These are phyloP conservation scores for Drosophila flavopinicola DNA, from an alignment of 2,888 invertebrate species.

Conservation along the genomic window DNA sequence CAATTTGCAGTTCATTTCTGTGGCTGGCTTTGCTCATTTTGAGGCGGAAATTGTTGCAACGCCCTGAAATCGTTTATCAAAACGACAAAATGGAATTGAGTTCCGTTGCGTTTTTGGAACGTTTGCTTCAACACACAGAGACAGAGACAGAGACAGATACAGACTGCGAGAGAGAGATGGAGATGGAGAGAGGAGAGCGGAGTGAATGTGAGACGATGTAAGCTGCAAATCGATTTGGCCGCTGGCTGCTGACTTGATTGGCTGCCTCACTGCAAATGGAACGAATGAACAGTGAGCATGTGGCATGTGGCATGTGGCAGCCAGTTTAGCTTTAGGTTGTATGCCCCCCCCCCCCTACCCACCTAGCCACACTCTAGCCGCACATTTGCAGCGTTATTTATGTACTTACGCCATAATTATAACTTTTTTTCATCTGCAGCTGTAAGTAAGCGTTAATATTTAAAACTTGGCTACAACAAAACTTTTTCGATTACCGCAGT, in stretches of 20 bases:
- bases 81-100: constrained; percentile 81
- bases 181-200: not conserved
- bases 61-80: constrained; percentile 82
- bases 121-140: constrained; percentile 10
- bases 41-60: constrained; percentile 81
- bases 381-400: constrained; percentile 71
- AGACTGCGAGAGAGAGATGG: too few relatives aligned
- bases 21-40: constrained; percentile 61
- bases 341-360: not conserved
- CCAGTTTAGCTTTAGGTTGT: not conserved
- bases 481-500: constrained; percentile 77
- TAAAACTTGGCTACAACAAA: constrained; percentile 72
- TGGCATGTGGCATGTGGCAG: constrained; percentile 43
- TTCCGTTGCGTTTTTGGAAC: constrained; percentile 64
- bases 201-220: constrained; percentile 32
- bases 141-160: not conserved
- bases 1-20: constrained; percentile 74
- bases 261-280: constrained; percentile 23
- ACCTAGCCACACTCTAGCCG: constrained; percentile 1
- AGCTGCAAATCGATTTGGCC: constrained; percentile 78
- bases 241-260: constrained; percentile 65
- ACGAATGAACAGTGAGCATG: constrained; percentile 8
- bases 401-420: constrained; percentile 76
- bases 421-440: constrained; percentile 65
- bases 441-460: constrained; percentile 80